phyloP scores from a whole-genome alignment of 2,113 vertebrate genomes.

The Mionectes macconnelli region DNA sequence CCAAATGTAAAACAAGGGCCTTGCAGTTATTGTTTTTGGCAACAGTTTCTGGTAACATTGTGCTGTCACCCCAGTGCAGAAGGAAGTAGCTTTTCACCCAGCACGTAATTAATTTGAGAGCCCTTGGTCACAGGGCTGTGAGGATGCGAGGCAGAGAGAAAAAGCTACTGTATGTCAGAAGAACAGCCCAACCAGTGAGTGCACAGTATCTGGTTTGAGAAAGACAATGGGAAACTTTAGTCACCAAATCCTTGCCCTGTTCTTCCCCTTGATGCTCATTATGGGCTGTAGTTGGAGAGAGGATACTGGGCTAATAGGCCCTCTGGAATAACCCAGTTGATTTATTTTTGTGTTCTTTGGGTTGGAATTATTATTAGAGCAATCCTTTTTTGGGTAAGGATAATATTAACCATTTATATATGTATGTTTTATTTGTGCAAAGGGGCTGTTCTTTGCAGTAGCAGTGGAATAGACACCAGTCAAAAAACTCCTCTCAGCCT shows the following conservation, averaged over 20 bases:
- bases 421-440: background rate
- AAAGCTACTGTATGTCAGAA: background rate
- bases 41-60: background rate
- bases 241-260: background rate
- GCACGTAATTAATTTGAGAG: background rate
- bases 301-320: background rate
- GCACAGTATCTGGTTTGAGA: background rate
- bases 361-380: background rate
- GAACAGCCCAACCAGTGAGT: background rate
- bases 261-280: background rate
- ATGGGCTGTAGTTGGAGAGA: background rate
- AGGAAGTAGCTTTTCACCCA: background rate
- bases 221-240: background rate
- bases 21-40: background rate
- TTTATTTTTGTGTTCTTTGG: background rate
- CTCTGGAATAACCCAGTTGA: background rate
- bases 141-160: background rate
- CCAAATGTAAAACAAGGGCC: background rate
- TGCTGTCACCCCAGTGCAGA: fast-evolving
- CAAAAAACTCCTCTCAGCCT: background rate
- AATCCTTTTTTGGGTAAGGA: background rate
- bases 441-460: background rate
- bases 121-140: background rate
- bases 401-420: background rate
- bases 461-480: background rate